Evolutionary conservation across 2,888 invertebrate species (phyloP).

Genomic region (Caenorhabditis imperialis): DNA sequence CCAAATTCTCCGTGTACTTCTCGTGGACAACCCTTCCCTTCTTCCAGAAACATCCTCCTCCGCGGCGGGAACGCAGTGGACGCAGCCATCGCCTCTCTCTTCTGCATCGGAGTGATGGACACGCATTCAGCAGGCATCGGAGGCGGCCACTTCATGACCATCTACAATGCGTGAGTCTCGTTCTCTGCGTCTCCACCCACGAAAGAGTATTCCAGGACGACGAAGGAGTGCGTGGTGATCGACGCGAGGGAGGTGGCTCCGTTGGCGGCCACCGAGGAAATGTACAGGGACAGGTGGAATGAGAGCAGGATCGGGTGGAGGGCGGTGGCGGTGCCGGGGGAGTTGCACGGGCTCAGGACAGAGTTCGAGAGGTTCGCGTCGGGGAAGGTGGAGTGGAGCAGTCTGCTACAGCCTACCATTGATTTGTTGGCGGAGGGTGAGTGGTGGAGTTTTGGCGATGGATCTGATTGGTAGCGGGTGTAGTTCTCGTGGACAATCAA

Average conservation of each 20-base stretch:
- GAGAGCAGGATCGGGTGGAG: conserved; percentile 72
- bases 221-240: conserved; percentile 75
- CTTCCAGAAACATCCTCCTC: conserved; percentile 83
- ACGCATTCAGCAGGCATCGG: conserved; percentile 91
- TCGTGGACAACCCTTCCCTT: too few relatives aligned
- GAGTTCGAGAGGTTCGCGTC: conserved; percentile 71
- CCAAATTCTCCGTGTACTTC: too few relatives aligned
- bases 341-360: conserved; percentile 72
- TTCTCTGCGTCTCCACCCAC: too few relatives aligned
- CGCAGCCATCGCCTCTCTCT: conserved; percentile 88
- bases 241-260: conserved; percentile 80
- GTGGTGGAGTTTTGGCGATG: too few relatives aligned
- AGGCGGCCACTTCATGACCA: conserved; percentile 89
- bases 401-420: conserved; percentile 75
- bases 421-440: conserved; percentile 70
- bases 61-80: conserved; percentile 85
- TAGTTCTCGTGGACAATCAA: too few relatives aligned
- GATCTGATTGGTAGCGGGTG: too few relatives aligned
- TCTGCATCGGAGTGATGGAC: conserved; percentile 88
- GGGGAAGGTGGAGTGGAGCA: conserved; percentile 65
- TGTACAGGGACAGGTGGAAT: conserved; percentile 76
- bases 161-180: conserved; percentile 82
- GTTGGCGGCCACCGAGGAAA: conserved; percentile 81
- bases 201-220: conserved; percentile 70
- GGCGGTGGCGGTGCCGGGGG: conserved; percentile 76